Percentiles rank a stretch among this genome's conserved stretches.
Evolutionary conservation across 2,113 vertebrate genomes (phyloP).

Genomic region (Gadus macrocephalus): DNA sequence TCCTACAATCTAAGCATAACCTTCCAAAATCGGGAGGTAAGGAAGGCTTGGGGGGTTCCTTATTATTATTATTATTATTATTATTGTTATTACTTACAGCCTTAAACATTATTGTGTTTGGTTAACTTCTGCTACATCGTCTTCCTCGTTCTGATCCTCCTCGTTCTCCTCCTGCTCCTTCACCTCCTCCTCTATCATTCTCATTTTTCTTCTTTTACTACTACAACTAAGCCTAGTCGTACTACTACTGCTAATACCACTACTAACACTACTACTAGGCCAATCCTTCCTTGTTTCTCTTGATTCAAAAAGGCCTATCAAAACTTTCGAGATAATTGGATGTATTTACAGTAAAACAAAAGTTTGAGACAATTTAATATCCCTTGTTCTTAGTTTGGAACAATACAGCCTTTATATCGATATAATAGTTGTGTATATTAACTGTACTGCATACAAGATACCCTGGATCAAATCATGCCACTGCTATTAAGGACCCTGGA

Average conservation of each 20-base stretch:
- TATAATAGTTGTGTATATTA: slow-evolving; percentile 66
- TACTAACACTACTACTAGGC: slow-evolving; percentile 5
- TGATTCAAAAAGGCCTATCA: slow-evolving; percentile 60
- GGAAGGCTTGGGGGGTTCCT: no score
- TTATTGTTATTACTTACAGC: background rate
- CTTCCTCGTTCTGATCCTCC: no score
- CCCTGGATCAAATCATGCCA: background rate
- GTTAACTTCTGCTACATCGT: no score
- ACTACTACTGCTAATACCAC: no score
- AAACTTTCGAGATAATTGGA: slow-evolving; percentile 65
- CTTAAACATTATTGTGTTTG: background rate
- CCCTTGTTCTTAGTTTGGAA: slow-evolving; percentile 27
- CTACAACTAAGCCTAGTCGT: no score
- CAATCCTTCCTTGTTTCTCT: slow-evolving; percentile 40
- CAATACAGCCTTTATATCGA: slow-evolving; percentile 55
- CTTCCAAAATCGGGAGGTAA: no score
- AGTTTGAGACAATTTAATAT: slow-evolving; percentile 44
- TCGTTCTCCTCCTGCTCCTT: slow-evolving; percentile 7
- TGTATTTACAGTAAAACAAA: slow-evolving; percentile 66
- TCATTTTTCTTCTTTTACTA: slow-evolving; percentile 17
- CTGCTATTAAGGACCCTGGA: background rate
- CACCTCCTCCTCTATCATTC: slow-evolving; percentile 19
- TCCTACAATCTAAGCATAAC: no score
- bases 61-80: no score
- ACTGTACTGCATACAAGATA: slow-evolving; percentile 15